Percentiles rank a stretch among this genome's conserved stretches.
Evolutionary conservation across 2,888 invertebrate genomes (phyloP).

Genomic region (Sinhomidia bicolor): DNA sequence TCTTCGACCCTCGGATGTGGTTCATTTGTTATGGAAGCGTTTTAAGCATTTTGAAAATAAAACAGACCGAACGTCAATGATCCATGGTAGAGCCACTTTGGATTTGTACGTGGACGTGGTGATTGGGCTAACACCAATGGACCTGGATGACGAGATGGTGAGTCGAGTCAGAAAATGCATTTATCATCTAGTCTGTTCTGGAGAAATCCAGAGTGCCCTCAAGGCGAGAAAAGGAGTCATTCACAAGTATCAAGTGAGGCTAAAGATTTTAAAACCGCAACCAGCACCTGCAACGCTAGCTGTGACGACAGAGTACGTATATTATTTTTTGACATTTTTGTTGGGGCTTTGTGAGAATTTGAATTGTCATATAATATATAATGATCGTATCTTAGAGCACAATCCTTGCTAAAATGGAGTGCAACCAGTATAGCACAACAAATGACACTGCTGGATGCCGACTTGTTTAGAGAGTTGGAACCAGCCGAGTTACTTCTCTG

Average conservation of each 20-base stretch:
- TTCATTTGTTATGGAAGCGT: constrained; percentile 91
- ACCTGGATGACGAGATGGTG: constrained; percentile 90
- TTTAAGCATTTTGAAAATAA: constrained; percentile 86
- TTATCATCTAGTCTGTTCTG: constrained; percentile 94
- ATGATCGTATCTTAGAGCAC: constrained; percentile 81
- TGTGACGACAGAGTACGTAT: constrained; percentile 83
- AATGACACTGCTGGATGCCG: constrained; percentile 98
- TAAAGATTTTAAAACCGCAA: constrained; percentile 83
- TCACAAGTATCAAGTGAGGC: constrained; percentile 88
- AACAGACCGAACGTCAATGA: constrained; percentile 74
- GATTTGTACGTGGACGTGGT: constrained; percentile 96
- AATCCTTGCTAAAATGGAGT: constrained; percentile 94
- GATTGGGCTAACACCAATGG: constrained; percentile 95
- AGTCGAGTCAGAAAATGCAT: constrained; percentile 95
- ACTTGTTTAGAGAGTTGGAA: constrained; percentile 97
- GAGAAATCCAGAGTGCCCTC: constrained; percentile 95
- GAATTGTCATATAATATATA: not conserved
- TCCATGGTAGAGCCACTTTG: constrained; percentile 92
- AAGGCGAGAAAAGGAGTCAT: constrained; percentile 94
- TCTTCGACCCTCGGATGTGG: constrained; percentile 92
- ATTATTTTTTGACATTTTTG: not conserved
- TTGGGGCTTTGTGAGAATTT: not conserved
- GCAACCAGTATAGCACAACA: constrained; percentile 98
- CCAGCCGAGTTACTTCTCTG: constrained; percentile 97
- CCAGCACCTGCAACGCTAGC: constrained; percentile 83